Evolutionary conservation across 2,113 vertebrate species (phyloP).

Genomic region (Pelmatolapia mariae): DNA sequence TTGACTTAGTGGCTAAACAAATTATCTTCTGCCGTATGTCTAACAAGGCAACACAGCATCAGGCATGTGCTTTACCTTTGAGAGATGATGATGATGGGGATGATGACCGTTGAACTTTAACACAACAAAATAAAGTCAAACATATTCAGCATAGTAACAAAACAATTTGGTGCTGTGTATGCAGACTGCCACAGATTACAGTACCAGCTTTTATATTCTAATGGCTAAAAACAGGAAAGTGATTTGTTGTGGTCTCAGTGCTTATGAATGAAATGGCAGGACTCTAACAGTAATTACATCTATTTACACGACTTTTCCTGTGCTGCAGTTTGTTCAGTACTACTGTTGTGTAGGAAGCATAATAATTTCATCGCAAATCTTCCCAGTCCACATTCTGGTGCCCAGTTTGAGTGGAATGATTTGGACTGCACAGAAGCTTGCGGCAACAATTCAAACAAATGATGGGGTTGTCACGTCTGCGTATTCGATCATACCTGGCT

Average conservation of each 20-base stretch:
- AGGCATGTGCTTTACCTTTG: background rate
- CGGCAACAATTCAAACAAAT: background rate
- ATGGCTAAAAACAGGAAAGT: background rate
- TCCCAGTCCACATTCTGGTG: background rate
- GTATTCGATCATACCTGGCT: background rate
- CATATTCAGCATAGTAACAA: background rate
- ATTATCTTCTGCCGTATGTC: background rate
- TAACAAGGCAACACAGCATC: background rate
- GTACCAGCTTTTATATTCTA: background rate
- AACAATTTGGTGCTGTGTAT: background rate
- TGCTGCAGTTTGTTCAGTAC: background rate
- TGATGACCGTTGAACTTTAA: background rate
- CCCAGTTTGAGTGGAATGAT: background rate
- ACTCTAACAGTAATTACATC: background rate
- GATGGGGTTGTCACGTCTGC: background rate
- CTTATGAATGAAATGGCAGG: background rate
- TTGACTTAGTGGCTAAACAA: background rate
- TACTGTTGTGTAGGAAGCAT: background rate
- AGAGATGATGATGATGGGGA: background rate
- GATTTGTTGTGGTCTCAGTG: background rate
- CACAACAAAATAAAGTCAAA: background rate
- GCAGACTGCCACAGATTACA: background rate
- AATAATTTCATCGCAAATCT: background rate
- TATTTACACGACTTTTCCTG: slow-evolving; percentile 9
- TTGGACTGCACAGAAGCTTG: background rate